Conservation (phyloP, 2,113 vertebrate species). For the Pterocles gutturalis region DNA sequence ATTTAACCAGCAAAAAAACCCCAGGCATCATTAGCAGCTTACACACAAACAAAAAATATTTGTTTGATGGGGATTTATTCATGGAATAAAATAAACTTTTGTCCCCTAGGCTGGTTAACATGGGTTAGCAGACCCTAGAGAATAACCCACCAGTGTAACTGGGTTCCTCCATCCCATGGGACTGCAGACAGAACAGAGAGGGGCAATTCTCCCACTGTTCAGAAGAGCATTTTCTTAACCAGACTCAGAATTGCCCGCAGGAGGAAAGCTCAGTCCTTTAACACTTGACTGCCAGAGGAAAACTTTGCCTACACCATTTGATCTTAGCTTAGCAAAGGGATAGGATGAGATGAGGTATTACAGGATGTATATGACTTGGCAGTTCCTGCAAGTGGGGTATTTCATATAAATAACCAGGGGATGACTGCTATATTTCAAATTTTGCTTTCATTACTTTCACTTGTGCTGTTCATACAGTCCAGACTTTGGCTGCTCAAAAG, state of each 20-base stretch:
- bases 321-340: not conserved
- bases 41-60: not conserved
- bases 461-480: not conserved
- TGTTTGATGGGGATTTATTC: not conserved
- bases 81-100: not conserved
- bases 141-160: not conserved
- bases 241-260: not conserved
- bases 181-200: not conserved
- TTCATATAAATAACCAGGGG: not conserved
- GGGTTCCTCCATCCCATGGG: not conserved
- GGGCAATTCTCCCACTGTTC: not conserved
- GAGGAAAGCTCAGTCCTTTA: not conserved
- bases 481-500: not conserved
- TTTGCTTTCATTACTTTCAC: conserved; percentile 4
- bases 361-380: not conserved
- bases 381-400: not conserved
- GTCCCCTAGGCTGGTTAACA: not conserved
- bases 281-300: not conserved
- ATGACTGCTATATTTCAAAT: not conserved
- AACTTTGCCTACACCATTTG: not conserved
- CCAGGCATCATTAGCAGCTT: not conserved
- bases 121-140: not conserved
- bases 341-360: not conserved
- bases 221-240: not conserved
- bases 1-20: not conserved